Conservation (phyloP, 2,888 invertebrate species). For the Athripsodes cinereus region DNA sequence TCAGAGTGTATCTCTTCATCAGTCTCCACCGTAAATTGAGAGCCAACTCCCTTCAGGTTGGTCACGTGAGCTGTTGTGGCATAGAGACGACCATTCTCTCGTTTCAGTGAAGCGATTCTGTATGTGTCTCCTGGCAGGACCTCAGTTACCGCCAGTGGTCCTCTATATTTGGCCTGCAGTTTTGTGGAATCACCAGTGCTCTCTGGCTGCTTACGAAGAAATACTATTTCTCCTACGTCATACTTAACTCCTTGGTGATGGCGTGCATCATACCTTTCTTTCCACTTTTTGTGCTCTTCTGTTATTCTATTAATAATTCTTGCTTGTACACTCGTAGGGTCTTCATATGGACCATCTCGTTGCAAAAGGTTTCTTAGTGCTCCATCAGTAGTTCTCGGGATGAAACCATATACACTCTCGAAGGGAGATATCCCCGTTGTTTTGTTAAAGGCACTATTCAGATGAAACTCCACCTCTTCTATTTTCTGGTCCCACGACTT, state of each 20-base stretch:
- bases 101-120: background rate
- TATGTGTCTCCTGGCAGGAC: conserved; percentile 1
- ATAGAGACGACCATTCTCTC: background rate
- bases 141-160: too few species aligned
- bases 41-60: background rate
- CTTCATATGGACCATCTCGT: background rate
- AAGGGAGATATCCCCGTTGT: background rate
- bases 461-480: too few species aligned
- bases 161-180: too few species aligned
- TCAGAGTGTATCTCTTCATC: background rate
- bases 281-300: background rate
- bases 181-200: too few species aligned
- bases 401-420: background rate
- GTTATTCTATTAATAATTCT: background rate
- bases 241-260: conserved; percentile 1
- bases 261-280: background rate
- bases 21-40: background rate
- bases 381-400: too few species aligned
- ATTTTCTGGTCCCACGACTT: background rate
- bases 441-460: background rate
- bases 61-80: background rate
- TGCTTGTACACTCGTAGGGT: too few species aligned
- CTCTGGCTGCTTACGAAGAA: background rate
- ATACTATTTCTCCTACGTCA: background rate
- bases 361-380: background rate